Evolutionary conservation across 1,140 invertebrate species (phyloP).

Genomic region (Lepidostoma basale): DNA sequence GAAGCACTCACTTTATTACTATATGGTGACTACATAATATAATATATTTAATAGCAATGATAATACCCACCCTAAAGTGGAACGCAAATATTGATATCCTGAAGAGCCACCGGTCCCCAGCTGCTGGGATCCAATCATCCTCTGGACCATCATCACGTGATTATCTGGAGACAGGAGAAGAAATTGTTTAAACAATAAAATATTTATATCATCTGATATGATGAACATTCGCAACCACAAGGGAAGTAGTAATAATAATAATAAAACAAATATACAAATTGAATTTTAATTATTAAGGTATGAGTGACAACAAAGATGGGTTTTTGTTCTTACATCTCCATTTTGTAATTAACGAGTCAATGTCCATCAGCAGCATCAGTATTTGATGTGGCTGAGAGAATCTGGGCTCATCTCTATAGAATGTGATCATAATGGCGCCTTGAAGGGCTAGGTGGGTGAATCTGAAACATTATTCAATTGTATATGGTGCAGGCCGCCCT

Average conservation of each 20-base stretch:
- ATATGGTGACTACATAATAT: too few relatives aligned
- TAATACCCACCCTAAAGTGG: conserved; percentile 87
- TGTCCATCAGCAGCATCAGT: conserved; percentile 93
- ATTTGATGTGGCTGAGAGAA: conserved; percentile 98
- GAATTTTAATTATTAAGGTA: too few relatives aligned
- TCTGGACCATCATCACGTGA: conserved; percentile 97
- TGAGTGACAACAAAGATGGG: too few relatives aligned
- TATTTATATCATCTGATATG: too few relatives aligned
- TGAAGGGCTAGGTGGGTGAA: conserved; percentile 91
- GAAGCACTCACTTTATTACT: too few relatives aligned
- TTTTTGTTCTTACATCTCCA: conserved; percentile 97
- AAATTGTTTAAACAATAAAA: background rate
- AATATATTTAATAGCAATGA: background rate
- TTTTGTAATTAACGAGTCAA: conserved; percentile 98
- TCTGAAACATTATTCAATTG: conserved; percentile 57
- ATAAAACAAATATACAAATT: too few relatives aligned
- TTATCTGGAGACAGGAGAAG: conserved; percentile 74
- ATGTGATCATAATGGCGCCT: conserved; percentile 96
- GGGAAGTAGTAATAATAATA: too few relatives aligned
- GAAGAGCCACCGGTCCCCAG: conserved; percentile 97
- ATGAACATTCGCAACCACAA: too few relatives aligned
- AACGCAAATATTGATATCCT: conserved; percentile 96
- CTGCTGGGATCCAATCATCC: conserved; percentile 98
- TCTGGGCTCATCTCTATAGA: conserved; percentile 94
- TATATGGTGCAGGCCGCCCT: too few relatives aligned